A percentile compares a stretch with the other conserved stretches of the same genome.
These are phyloP conservation scores for Ammodytes dubius DNA, from an alignment of 2,113 vertebrate genomes.

Conservation along the genomic window DNA sequence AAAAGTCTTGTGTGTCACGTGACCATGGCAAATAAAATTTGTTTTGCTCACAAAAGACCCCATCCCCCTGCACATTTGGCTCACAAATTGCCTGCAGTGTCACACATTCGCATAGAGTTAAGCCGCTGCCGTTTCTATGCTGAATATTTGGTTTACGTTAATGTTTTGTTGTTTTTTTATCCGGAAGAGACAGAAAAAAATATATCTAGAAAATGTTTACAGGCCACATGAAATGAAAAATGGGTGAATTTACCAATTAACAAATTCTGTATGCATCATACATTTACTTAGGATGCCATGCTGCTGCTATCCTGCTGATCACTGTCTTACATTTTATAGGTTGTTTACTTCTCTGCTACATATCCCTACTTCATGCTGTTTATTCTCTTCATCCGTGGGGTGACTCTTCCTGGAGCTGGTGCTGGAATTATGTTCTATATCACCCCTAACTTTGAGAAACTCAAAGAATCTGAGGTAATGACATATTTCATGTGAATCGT, in stretches of 20 bases:
- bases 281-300: not conserved
- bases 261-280: conserved; percentile 18
- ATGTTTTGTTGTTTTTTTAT: not conserved
- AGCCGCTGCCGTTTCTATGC: conserved; percentile 32
- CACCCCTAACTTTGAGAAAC: conserved; percentile 96
- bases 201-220: conserved; percentile 6
- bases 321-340: conserved; percentile 82
- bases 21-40: conserved; percentile 73
- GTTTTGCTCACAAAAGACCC: conserved; percentile 59
- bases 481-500: conserved; percentile 30
- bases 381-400: conserved; percentile 97
- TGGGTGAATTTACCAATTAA: not conserved
- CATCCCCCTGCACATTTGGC: conserved; percentile 30
- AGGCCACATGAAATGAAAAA: not conserved
- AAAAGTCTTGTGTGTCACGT: conserved; percentile 59
- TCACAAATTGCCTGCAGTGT: conserved; percentile 34
- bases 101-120: conserved; percentile 26
- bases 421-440: conserved; percentile 98
- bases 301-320: conserved; percentile 35
- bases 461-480: conserved; percentile 96
- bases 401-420: conserved; percentile 94
- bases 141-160: conserved; percentile 5
- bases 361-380: conserved; percentile 98
- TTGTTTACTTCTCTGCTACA: conserved; percentile 99
- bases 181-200: not conserved